Evolutionary conservation across 2,113 vertebrate species (phyloP).

Genomic region (Muscicapa adusta): DNA sequence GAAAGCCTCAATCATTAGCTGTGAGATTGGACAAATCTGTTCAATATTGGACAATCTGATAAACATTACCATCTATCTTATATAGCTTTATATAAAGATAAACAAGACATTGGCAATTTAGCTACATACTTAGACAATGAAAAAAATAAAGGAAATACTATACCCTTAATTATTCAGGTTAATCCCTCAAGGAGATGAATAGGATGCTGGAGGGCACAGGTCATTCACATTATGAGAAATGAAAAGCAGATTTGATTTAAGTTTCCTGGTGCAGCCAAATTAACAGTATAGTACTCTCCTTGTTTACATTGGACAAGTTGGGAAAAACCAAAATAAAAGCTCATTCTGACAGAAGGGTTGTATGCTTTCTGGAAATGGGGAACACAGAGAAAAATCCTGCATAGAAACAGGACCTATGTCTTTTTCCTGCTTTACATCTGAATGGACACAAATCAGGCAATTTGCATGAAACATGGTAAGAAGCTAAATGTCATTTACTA

Average conservation of each 20-base stretch:
- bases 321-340: background rate
- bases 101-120: background rate
- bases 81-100: background rate
- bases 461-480: background rate
- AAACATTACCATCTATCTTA: background rate
- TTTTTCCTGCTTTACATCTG: background rate
- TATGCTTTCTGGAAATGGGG: background rate
- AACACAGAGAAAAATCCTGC: background rate
- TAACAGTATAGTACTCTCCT: background rate
- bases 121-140: fast-evolving
- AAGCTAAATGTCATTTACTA: background rate
- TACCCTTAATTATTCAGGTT: background rate
- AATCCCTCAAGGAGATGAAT: background rate
- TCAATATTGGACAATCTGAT: too few relatives aligned
- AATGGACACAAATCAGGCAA: background rate
- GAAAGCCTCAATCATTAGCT: background rate
- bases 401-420: background rate
- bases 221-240: background rate
- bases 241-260: background rate
- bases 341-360: background rate
- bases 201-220: background rate
- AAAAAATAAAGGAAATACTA: background rate
- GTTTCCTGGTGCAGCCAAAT: background rate
- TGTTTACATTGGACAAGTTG: background rate
- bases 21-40: background rate